These are phyloP conservation scores for Panurus biarmicus DNA, from an alignment of 2,113 vertebrate species.

Conservation along the genomic window DNA sequence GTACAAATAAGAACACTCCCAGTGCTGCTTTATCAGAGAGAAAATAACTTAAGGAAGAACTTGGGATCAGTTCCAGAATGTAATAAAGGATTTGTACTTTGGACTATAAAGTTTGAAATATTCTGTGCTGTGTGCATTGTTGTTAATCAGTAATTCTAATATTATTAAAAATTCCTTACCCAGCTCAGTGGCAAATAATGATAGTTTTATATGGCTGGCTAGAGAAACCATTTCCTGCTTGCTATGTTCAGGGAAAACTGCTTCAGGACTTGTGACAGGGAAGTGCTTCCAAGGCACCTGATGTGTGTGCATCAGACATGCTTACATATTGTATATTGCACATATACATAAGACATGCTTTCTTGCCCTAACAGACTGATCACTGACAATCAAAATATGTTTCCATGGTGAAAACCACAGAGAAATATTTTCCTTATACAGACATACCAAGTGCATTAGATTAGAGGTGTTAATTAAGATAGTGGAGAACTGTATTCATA, in stretches of 20 bases:
- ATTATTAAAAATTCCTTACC: not conserved
- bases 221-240: not conserved
- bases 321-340: not conserved
- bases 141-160: not conserved
- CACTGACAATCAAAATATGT: not conserved
- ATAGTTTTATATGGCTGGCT: not conserved
- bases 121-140: not conserved
- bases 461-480: not conserved
- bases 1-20: not conserved
- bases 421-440: not conserved
- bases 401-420: not conserved
- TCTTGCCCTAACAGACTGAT: not conserved
- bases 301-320: not conserved
- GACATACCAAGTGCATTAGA: not conserved
- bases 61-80: not conserved
- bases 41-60: not conserved
- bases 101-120: not conserved
- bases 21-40: not conserved
- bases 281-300: not conserved
- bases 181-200: not conserved
- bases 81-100: not conserved
- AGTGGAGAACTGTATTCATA: not conserved
- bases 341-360: too few relatives aligned
- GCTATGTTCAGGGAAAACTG: not conserved
- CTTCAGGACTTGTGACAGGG: not conserved